phyloP scores from a whole-genome alignment of 2,888 invertebrate genomes.

The Shargacucullia verbasci region DNA sequence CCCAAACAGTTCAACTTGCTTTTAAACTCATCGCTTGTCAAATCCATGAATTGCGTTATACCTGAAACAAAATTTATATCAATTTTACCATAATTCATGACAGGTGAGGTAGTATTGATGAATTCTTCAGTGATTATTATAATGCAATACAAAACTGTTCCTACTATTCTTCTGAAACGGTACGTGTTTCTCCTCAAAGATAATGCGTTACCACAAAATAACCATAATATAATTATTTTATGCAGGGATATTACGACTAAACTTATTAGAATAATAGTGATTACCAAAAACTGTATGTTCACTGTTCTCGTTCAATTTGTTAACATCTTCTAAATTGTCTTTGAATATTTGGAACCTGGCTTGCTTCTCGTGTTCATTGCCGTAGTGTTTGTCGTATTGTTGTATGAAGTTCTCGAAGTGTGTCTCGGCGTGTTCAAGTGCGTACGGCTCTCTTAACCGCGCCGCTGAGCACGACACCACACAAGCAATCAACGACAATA shows the following conservation, averaged over 20 bases:
- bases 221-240: too few relatives aligned
- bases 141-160: too few relatives aligned
- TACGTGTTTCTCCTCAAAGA: too few relatives aligned
- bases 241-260: too few relatives aligned
- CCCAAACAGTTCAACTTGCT: background rate
- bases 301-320: constrained; percentile 13
- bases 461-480: background rate
- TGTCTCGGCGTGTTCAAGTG: constrained; percentile 23
- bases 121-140: too few relatives aligned
- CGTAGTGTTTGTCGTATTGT: constrained; percentile 23
- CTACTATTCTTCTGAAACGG: too few relatives aligned
- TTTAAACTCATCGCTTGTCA: constrained; percentile 20
- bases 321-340: constrained; percentile 18
- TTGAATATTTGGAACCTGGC: constrained; percentile 39
- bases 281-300: constrained; percentile 32
- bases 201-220: too few relatives aligned
- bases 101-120: too few relatives aligned
- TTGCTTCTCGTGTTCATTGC: constrained; percentile 27
- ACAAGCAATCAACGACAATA: background rate
- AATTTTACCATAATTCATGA: too few relatives aligned
- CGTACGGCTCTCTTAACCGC: background rate
- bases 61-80: constrained; percentile 12
- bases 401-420: constrained; percentile 36
- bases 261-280: too few relatives aligned
- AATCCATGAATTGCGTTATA: constrained; percentile 36